Evolutionary conservation across 2,888 invertebrate species (phyloP).

Genomic region (Eupelmus urozonus): DNA sequence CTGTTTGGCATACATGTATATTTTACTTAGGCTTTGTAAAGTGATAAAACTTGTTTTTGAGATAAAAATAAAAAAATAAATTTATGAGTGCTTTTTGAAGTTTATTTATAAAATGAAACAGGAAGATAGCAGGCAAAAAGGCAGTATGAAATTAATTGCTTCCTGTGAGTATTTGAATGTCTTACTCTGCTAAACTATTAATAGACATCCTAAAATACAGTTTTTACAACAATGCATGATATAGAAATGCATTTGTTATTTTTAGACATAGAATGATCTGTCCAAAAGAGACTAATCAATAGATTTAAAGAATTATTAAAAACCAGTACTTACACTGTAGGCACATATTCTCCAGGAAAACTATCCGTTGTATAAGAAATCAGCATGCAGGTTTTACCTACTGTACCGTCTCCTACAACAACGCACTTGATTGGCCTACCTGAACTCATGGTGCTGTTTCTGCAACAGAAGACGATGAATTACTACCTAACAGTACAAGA

Average conservation of each 20-base stretch:
- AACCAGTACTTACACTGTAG: slow-evolving; percentile 89
- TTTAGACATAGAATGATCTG: too few relatives aligned
- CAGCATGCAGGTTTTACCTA: slow-evolving; percentile 95
- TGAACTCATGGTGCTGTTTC: slow-evolving; percentile 85
- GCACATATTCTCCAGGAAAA: slow-evolving; percentile 96
- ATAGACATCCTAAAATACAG: slow-evolving; percentile 63
- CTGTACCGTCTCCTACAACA: slow-evolving; percentile 95
- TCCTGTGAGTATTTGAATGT: slow-evolving; percentile 67
- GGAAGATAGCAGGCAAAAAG: slow-evolving; percentile 65
- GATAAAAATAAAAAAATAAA: slow-evolving; percentile 23
- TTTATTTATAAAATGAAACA: slow-evolving; percentile 60
- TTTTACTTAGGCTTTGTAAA: too few relatives aligned
- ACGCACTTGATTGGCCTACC: slow-evolving; percentile 95
- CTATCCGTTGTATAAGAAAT: slow-evolving; percentile 95
- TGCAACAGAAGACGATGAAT: slow-evolving; percentile 31
- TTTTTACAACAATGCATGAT: slow-evolving; percentile 17
- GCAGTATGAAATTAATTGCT: slow-evolving; percentile 69
- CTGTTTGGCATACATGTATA: too few relatives aligned
- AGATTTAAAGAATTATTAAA: slow-evolving; percentile 35
- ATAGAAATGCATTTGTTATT: too few relatives aligned
- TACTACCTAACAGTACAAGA: too few relatives aligned
- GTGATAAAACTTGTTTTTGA: background rate
- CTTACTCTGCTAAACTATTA: slow-evolving; percentile 69
- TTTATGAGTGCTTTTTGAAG: slow-evolving; percentile 27
- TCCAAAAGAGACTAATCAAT: background rate